These are phyloP conservation scores for Psix sp. DNA, from an alignment of 1,140 invertebrate species.

Conservation along the genomic window DNA sequence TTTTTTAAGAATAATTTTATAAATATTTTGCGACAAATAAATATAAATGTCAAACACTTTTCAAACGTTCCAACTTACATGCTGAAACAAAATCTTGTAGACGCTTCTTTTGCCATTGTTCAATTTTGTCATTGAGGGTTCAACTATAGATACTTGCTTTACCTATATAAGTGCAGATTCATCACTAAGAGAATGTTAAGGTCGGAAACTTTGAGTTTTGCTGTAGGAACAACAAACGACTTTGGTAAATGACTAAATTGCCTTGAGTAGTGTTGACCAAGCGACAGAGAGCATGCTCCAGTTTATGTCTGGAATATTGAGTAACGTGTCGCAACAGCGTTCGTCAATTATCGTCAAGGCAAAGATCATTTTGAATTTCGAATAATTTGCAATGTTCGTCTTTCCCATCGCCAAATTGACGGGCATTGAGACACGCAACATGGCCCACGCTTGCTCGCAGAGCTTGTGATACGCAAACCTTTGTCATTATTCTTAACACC, in stretches of 20 bases:
- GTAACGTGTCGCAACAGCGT: conserved; percentile 16
- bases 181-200: too few relatives aligned
- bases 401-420: background rate
- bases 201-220: conserved; percentile 31
- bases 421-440: background rate
- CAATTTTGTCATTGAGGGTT: too few relatives aligned
- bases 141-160: too few relatives aligned
- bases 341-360: background rate
- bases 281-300: conserved; percentile 48
- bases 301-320: conserved; percentile 7
- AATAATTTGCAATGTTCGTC: background rate
- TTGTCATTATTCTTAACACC: conserved; percentile 35
- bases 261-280: conserved; percentile 44
- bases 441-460: conserved; percentile 14
- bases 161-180: too few relatives aligned
- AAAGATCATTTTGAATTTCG: background rate
- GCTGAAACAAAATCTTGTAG: too few relatives aligned
- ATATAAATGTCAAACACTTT: too few relatives aligned
- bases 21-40: too few relatives aligned
- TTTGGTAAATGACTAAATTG: conserved; percentile 41
- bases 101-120: too few relatives aligned
- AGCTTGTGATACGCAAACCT: conserved; percentile 46
- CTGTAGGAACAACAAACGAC: conserved; percentile 61
- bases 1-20: too few relatives aligned
- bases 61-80: too few relatives aligned